phyloP scores from a whole-genome alignment of 92 coral and sea anemone species.

The Porites cylindrica region DNA sequence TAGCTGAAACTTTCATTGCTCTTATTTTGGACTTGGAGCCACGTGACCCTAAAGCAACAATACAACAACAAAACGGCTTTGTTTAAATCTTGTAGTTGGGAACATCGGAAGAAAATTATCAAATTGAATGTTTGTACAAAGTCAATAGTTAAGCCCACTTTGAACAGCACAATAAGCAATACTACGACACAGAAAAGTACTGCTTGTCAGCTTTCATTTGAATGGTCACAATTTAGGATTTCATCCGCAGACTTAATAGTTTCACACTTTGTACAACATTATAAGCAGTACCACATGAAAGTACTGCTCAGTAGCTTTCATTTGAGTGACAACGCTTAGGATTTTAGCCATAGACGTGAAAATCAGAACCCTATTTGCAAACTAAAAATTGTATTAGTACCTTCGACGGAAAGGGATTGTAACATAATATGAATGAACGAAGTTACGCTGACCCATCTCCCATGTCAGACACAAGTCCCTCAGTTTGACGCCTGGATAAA shows the following conservation, averaged over 20 bases:
- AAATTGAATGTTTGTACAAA: no score
- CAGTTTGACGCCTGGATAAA: constrained; percentile 24
- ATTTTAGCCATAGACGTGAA: no score
- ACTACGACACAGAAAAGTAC: no score
- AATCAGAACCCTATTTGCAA: no score
- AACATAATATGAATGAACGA: not conserved
- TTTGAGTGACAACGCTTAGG: no score
- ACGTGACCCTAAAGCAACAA: not conserved
- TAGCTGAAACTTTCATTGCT: not conserved
- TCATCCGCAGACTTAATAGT: no score
- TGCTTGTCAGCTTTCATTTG: no score
- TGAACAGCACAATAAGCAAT: no score
- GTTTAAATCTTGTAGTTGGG: not conserved
- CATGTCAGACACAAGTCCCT: constrained; percentile 11
- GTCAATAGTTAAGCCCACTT: no score
- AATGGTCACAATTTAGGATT: no score
- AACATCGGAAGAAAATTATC: not conserved
- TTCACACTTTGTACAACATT: no score
- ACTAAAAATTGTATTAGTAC: no score
- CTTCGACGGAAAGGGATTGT: not conserved
- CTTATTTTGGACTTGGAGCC: not conserved
- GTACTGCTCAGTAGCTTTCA: not conserved
- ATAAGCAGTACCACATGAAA: not conserved
- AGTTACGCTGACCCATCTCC: not conserved
- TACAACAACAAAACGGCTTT: not conserved